A percentile compares a stretch with the other conserved stretches of the same genome.
phyloP scores from a whole-genome alignment of 2,797 vertebrate species.

The Brotogeris chrysoptera region DNA sequence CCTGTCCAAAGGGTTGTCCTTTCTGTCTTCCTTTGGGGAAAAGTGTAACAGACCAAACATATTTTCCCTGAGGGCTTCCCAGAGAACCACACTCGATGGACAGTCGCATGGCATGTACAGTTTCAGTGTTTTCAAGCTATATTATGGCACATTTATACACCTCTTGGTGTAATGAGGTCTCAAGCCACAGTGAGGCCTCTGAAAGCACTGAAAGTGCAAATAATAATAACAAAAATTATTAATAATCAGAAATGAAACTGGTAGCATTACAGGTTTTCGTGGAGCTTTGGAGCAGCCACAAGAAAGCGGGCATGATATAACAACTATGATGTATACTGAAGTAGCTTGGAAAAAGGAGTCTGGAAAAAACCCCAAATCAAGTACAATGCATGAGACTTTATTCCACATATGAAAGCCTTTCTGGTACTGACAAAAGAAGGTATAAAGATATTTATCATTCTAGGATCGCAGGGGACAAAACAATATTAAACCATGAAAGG shows the following conservation, averaged over 20 bases:
- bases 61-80: neutral
- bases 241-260: neutral
- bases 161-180: neutral
- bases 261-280: neutral
- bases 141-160: neutral
- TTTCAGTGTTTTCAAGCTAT: neutral
- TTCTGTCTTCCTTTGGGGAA: neutral
- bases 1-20: neutral
- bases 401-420: conserved; percentile 46
- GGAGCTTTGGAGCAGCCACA: neutral
- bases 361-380: neutral
- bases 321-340: neutral
- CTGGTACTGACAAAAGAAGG: conserved; percentile 44
- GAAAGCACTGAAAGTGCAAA: neutral
- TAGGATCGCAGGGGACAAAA: conserved; percentile 45
- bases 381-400: conserved; percentile 53
- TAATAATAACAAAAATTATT: neutral
- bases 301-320: neutral
- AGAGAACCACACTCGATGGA: neutral
- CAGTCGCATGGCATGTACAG: neutral
- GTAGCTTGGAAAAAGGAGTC: conserved; percentile 35
- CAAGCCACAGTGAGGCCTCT: neutral
- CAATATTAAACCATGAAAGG: conserved; percentile 60
- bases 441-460: conserved; percentile 66
- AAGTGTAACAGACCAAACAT: neutral